A percentile compares a stretch with the other conserved stretches of the same genome.
These are phyloP conservation scores for Pollenia labialis DNA, from an alignment of 2,888 invertebrate genomes.

Conservation along the genomic window DNA sequence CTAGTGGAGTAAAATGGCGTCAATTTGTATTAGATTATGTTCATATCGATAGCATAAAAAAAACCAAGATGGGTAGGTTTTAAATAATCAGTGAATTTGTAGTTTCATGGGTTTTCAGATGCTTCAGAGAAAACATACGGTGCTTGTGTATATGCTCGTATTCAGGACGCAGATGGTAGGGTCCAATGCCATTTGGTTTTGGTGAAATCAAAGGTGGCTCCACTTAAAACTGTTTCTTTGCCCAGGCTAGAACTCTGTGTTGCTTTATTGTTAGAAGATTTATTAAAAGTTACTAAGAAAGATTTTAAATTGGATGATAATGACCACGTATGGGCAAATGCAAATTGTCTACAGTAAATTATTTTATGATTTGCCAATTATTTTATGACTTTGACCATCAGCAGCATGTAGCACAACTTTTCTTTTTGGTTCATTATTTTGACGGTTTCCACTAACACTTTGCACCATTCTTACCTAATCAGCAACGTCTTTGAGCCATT, in stretches of 20 bases:
- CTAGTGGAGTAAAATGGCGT: not conserved
- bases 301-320: not conserved
- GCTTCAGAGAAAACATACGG: slow-evolving; percentile 53
- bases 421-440: no score
- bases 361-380: no score
- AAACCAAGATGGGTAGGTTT: slow-evolving; percentile 15
- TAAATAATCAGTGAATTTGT: not conserved
- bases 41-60: not conserved
- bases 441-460: no score
- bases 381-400: no score
- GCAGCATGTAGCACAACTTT: no score
- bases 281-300: not conserved
- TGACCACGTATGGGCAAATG: no score
- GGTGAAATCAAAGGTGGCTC: slow-evolving; percentile 14
- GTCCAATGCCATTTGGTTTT: slow-evolving; percentile 15
- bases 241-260: slow-evolving; percentile 2
- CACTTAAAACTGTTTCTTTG: not conserved
- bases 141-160: slow-evolving; percentile 13
- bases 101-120: slow-evolving; percentile 65
- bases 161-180: not conserved
- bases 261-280: not conserved
- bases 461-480: no score
- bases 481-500: no score
- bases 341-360: no score
- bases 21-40: slow-evolving; percentile 9